These are phyloP conservation scores for Sebastes minor DNA, from an alignment of 2,797 vertebrate species.

Conservation along the genomic window DNA sequence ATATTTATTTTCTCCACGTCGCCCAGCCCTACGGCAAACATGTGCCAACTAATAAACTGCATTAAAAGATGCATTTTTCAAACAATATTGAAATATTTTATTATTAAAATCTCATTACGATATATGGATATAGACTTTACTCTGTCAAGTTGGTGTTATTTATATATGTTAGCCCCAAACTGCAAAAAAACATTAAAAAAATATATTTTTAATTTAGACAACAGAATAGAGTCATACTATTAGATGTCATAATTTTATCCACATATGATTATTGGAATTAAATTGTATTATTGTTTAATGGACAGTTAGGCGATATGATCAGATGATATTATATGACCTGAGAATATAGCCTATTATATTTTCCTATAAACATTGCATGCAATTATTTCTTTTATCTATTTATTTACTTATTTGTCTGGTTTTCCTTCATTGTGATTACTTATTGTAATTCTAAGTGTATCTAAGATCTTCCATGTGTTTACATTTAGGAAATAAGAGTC, in stretches of 20 bases:
- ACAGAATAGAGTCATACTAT: not conserved
- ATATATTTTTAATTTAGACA: not conserved
- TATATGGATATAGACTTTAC: too few relatives aligned
- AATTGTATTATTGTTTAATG: too few relatives aligned
- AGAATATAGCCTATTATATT: not conserved
- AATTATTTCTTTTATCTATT: not conserved
- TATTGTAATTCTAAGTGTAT: too few relatives aligned
- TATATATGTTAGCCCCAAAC: too few relatives aligned
- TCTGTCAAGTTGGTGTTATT: too few relatives aligned
- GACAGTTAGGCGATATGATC: not conserved
- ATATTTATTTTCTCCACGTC: too few relatives aligned
- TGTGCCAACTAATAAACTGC: not conserved
- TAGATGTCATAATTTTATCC: not conserved
- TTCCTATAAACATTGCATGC: not conserved
- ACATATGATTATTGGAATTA: not conserved
- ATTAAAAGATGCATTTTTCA: not conserved
- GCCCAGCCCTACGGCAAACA: not conserved
- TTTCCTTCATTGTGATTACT: too few relatives aligned
- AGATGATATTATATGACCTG: not conserved
- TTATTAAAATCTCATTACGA: not conserved
- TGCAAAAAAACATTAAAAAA: not conserved
- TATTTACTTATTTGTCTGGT: too few relatives aligned
- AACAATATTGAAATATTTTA: not conserved
- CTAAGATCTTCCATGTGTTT: too few relatives aligned
- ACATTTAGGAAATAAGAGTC: too few relatives aligned